Base-by-base conservation (phyloP, 1,140 invertebrate genomes). In the Pseudomyrmex flavicornis region DNA sequence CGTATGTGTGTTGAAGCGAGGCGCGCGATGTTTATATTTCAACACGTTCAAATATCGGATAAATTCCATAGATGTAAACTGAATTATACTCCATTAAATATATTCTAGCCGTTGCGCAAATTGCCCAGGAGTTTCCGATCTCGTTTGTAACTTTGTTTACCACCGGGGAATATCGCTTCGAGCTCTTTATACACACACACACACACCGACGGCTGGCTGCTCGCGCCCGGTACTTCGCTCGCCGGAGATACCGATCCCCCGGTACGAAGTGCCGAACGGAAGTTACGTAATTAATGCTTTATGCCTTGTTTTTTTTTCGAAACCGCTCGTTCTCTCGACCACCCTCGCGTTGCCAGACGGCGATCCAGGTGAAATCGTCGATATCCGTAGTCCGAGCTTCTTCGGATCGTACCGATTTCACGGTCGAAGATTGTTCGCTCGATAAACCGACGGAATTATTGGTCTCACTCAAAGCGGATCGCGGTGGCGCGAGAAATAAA, bases 231-330 rank as follows among this genome's bases (percentile, higher is more conserved):
- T 17, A 17, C 22, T 54, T 26, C 65, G 44, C 56, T 59, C 54
- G 65, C 76, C 54, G 8, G 73, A 85, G 73, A 85, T 88, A 76
- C 77, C 86, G 74, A 79, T 80, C 70, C 65, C 54, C 72, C n/a
- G 46, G 58, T 65, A 52, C 75, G 54, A 75, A 75, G 73, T 85
- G 76, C 75, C 17, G 62, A 48, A 50, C 90, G 89, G 89, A 91
- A 91, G 88, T 91, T 82, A 76, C 80, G 62, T 89, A 90, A 91
- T 91, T 91, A 90, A 88, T 88, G 85, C 62, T 82, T 84, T 59
- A 61, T 61, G 59, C 54, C 35, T 56, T 68, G 73, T 69, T 88
- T 66, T 17, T 17, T 48, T 77, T 77, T 66, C 48, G 58, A 62
- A 73, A 61, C 58, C 58, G 17, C 68, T 12, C 82, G 26, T 66